Evolutionary conservation across 2,888 invertebrate species (phyloP), one percentile per base, ranked within the genome.

Genomic region (Cerastis leucographa): DNA sequence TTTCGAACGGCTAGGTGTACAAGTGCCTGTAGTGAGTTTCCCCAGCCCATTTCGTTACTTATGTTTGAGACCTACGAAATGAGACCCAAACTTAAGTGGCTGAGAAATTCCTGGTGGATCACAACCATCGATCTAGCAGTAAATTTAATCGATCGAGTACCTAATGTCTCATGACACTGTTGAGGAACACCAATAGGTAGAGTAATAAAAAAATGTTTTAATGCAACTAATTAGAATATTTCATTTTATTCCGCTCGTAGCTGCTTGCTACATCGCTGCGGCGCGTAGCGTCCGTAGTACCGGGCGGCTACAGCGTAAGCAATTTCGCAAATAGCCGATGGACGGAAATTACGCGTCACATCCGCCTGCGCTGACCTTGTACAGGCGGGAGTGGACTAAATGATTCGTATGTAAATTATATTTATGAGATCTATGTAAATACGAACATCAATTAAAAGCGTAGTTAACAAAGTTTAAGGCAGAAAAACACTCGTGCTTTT

Each of bases 301-400:
- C 35, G 11, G 35, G 35, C 35, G 35, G 66, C 80, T 86, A 87
- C 86, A 80, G 64, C 81, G 86, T 87, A 87, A 82, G 80, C 86
- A 79, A 87, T 84, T 85, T 80, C 74, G 74, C 66, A 79, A 85
- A 83, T 84, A 69, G 71, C 78, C 68, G 81, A 76, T 79, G 70
- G 80, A 72, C 78, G 85, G 88, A 85, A 86, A 87, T 86, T 81
- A 74, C 80, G 72, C 80, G 79, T 87, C 78, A 82, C 42, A 72
- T 84, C 85, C 83, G 79, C 54, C 22, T 49, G 71, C 61, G 62
- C 59, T 77, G 81, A 85, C 85, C 83, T 85, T 75, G 79, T 82
- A 14, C 49, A 62, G n/a, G 42, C 56, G 17, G 54, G 74, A 49
- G 51, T 49, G 51, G 40, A 29, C 29, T 71, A 84, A 78, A 71